A percentile compares a stretch with the other conserved stretches of the same genome.
phyloP scores from a whole-genome alignment of 2,888 invertebrate genomes.

The Petrolisthes cinctipes region DNA sequence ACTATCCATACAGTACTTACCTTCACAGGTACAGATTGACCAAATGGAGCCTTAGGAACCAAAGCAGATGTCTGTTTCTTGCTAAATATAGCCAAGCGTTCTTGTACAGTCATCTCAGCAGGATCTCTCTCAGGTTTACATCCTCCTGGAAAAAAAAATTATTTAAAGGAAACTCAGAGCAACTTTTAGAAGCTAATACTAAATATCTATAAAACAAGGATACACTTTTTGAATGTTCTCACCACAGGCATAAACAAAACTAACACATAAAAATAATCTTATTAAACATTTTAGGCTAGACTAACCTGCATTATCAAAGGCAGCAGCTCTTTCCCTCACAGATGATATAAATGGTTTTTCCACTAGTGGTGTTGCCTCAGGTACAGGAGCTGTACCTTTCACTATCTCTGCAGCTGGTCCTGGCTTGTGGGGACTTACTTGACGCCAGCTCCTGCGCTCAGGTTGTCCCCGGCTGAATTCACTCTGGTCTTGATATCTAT shows the following conservation, averaged over 20 bases:
- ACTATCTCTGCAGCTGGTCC: slow-evolving; percentile 45
- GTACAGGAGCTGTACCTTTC: slow-evolving; percentile 61
- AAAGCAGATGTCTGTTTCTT: slow-evolving; percentile 57
- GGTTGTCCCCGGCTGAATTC: slow-evolving; percentile 9
- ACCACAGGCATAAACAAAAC: background rate
- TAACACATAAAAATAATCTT: background rate
- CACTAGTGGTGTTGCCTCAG: slow-evolving; percentile 52
- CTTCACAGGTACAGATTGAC: slow-evolving; percentile 60
- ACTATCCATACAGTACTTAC: slow-evolving; percentile 18
- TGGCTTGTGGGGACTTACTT: slow-evolving; percentile 45
- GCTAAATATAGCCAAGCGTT: slow-evolving; percentile 56
- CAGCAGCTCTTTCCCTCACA: slow-evolving; percentile 61
- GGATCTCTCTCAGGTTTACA: slow-evolving; percentile 54
- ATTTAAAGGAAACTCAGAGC: background rate
- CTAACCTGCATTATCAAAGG: slow-evolving; percentile 58
- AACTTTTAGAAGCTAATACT: too few species aligned
- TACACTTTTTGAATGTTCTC: too few species aligned
- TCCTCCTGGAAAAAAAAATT: slow-evolving; percentile 24
- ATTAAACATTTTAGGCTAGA: background rate
- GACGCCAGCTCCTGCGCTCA: slow-evolving; percentile 32
- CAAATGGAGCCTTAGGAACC: slow-evolving; percentile 64
- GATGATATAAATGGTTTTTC: slow-evolving; percentile 55
- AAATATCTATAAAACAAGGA: too few species aligned
- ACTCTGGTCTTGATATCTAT: slow-evolving; percentile 16
- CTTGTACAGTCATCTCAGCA: slow-evolving; percentile 61